These are phyloP conservation scores for Dinoponera quadriceps DNA, from an alignment of 1,140 invertebrate genomes.

Conservation along the genomic window DNA sequence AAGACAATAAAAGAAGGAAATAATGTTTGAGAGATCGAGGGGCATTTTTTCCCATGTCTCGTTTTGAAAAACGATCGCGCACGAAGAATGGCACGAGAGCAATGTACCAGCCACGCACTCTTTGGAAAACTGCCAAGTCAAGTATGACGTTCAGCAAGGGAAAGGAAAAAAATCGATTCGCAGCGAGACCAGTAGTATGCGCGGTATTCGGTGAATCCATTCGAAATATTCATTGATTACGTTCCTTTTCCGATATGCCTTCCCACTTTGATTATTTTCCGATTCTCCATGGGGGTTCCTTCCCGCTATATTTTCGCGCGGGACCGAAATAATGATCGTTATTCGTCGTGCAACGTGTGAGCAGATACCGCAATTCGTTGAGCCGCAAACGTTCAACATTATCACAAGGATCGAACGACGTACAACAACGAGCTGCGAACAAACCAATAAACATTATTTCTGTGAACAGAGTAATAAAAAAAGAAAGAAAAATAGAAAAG, in stretches of 20 bases:
- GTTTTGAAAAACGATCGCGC: conserved; percentile 23
- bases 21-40: background rate
- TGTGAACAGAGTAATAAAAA: no score
- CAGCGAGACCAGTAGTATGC: conserved; percentile 4
- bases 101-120: conserved; percentile 20
- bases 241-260: background rate
- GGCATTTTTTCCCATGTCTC: conserved; percentile 19
- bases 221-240: conserved; percentile 46
- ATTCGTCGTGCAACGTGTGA: no score
- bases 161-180: conserved; percentile 45
- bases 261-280: background rate
- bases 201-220: conserved; percentile 23
- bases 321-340: conserved; percentile 34
- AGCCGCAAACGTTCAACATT: conserved; percentile 20
- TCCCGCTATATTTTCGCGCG: background rate
- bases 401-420: background rate
- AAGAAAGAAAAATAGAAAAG: background rate
- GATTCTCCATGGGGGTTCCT: background rate
- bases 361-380: background rate
- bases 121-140: conserved; percentile 53
- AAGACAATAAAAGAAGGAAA: conserved; percentile 12
- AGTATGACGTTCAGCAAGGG: conserved; percentile 19
- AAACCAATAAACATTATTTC: no score
- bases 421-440: no score
- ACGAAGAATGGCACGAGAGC: conserved; percentile 36